Evolutionary conservation across 2,888 invertebrate genomes (phyloP).

Genomic region (Drosophila barbarae): DNA sequence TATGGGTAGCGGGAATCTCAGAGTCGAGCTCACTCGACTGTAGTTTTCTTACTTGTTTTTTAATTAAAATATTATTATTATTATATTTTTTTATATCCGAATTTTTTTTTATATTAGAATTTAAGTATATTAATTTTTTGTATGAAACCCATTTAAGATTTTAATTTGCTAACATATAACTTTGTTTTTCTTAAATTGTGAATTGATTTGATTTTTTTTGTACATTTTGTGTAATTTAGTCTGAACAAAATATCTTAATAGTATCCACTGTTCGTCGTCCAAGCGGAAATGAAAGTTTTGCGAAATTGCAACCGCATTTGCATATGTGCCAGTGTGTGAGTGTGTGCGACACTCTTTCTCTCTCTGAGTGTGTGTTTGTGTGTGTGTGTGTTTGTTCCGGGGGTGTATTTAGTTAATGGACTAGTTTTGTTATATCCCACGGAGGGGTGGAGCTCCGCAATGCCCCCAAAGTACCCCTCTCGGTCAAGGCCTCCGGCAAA

Average conservation of each 20-base stretch:
- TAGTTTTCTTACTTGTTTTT: too few relatives aligned
- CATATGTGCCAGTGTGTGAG: slow-evolving; percentile 19
- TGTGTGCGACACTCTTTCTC: slow-evolving; percentile 1
- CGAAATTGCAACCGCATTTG: slow-evolving; percentile 50
- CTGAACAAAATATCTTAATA: too few relatives aligned
- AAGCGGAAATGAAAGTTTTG: slow-evolving; percentile 67
- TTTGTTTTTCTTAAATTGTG: neutral
- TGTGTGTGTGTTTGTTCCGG: slow-evolving; percentile 6
- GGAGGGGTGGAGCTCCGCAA: neutral
- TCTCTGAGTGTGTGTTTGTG: neutral
- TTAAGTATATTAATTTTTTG: neutral
- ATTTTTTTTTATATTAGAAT: too few relatives aligned
- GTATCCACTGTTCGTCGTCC: slow-evolving; percentile 28
- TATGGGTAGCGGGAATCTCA: too few relatives aligned
- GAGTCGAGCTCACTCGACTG: too few relatives aligned
- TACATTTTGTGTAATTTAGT: neutral
- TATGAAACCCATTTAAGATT: neutral
- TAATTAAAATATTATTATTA: too few relatives aligned
- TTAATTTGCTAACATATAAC: too few relatives aligned
- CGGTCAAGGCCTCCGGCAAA: slow-evolving; percentile 33
- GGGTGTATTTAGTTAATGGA: slow-evolving; percentile 62
- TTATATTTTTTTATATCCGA: too few relatives aligned
- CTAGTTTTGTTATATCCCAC: slow-evolving; percentile 53
- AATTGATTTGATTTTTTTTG: neutral
- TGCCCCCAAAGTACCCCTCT: slow-evolving; percentile 1